Base-by-base conservation (phyloP, 1,140 invertebrate genomes). In the Rhynchophorus ferrugineus region DNA sequence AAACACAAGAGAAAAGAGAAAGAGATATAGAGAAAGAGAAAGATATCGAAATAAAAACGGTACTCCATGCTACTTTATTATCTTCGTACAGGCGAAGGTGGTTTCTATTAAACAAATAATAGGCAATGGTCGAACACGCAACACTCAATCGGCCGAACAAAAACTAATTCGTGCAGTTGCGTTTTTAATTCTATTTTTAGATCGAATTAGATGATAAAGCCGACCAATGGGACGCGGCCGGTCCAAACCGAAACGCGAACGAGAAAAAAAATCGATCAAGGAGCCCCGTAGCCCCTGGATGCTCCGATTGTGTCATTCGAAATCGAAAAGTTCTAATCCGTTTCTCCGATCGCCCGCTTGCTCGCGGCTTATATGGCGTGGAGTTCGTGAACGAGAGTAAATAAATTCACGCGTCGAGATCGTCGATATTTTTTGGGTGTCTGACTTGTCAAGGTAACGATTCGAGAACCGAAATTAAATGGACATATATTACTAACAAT, bases 161-260 rank as follows among this genome's bases (percentile, higher is more conserved):
- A 16, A 37, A 37, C 14, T 13, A 37, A 37, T 37, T 37, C 35
- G 35, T 37, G 35, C 35, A 1, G 17, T n/a, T 37, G 9, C 35
- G 35, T 37, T 37, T 37, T 37, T 37, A n/a, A 37, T 37, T 37
- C 35, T 16, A 37, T 37, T 37, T 37, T 37, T 6, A 37, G 35
- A 37, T 37, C 11, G 17, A 37, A n/a, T 16, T 13, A 16, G 13
- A 16, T n/a, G 35, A 37, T 37, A 37, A 16, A 5, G 35, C 35
- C 14, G 17, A 16, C 35, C 8, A 37, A 37, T 9, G 17, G 17
- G 17, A 37, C 6, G 14, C 13, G 6, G n/a, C n/a, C n/a, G n/a
- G n/a, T n/a, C n/a, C n/a, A n/a, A n/a, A n/a, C n/a, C 17, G 17
- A 13, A 37, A 37, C 14, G 5, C n/a, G 7, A n/a, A n/a, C 6